phyloP scores from a whole-genome alignment of 2,113 vertebrate species.

The Phrynocephalus versicolor region DNA sequence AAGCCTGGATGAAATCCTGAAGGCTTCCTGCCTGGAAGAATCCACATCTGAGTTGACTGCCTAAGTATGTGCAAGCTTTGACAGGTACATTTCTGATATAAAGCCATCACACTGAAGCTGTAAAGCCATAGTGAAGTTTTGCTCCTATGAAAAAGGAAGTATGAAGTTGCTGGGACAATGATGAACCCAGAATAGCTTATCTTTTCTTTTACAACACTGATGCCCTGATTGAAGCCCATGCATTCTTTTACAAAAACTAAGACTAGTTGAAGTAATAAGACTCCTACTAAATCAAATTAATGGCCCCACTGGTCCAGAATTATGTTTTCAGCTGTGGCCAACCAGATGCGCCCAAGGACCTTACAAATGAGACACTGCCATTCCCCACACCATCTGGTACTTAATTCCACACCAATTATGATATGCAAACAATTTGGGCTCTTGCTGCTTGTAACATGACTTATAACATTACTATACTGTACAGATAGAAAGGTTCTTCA shows the following conservation, averaged over 20 bases:
- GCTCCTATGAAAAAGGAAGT: background rate
- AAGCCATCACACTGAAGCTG: background rate
- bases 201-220: background rate
- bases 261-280: background rate
- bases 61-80: background rate
- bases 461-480: background rate
- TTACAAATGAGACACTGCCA: background rate
- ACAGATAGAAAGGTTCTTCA: background rate
- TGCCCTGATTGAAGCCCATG: background rate
- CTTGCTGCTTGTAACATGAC: background rate
- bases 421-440: background rate
- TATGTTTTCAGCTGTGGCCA: background rate
- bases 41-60: background rate
- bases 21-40: background rate
- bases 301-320: background rate
- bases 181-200: background rate
- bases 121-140: background rate
- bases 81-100: background rate
- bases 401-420: background rate
- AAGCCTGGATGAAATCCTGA: background rate
- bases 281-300: background rate
- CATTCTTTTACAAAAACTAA: background rate
- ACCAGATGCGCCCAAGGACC: background rate
- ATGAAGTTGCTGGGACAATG: background rate
- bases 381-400: background rate